These are phyloP conservation scores for Bombus cullumanus DNA, from an alignment of 1,140 invertebrate species.

Conservation along the genomic window DNA sequence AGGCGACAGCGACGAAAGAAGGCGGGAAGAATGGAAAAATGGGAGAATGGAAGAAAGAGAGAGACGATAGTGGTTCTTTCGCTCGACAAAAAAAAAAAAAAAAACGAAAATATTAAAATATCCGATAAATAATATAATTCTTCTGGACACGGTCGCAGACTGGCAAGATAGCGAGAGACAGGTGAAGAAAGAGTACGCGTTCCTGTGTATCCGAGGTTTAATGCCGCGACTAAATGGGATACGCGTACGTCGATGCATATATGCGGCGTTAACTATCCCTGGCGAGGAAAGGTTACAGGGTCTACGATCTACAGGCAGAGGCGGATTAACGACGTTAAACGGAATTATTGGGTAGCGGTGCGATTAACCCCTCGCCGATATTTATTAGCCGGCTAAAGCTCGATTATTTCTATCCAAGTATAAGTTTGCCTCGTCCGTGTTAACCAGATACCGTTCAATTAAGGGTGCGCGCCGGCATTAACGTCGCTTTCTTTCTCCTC, in stretches of 20 bases:
- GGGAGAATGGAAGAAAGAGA: too few species aligned
- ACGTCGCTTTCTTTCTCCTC: not conserved
- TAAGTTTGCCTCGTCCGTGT: constrained; percentile 25
- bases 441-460: constrained; percentile 56
- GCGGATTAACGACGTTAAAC: constrained; percentile 63
- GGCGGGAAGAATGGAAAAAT: not conserved
- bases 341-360: constrained; percentile 71
- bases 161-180: not conserved
- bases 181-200: not conserved
- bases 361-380: constrained; percentile 63
- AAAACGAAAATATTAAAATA: too few species aligned
- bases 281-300: constrained; percentile 17
- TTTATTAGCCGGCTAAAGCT: constrained; percentile 70
- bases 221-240: not conserved
- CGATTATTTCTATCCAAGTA: constrained; percentile 55
- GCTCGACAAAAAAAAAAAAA: too few species aligned
- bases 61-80: not conserved
- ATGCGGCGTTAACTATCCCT: constrained; percentile 4
- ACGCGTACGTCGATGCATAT: not conserved
- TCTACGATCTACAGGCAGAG: constrained; percentile 13
- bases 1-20: not conserved
- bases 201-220: not conserved
- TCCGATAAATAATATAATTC: too few species aligned
- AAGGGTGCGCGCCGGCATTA: constrained; percentile 21
- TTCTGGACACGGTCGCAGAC: not conserved